Evolutionary conservation across 2,113 vertebrate species (phyloP).

Genomic region (Otocyon megalotis): DNA sequence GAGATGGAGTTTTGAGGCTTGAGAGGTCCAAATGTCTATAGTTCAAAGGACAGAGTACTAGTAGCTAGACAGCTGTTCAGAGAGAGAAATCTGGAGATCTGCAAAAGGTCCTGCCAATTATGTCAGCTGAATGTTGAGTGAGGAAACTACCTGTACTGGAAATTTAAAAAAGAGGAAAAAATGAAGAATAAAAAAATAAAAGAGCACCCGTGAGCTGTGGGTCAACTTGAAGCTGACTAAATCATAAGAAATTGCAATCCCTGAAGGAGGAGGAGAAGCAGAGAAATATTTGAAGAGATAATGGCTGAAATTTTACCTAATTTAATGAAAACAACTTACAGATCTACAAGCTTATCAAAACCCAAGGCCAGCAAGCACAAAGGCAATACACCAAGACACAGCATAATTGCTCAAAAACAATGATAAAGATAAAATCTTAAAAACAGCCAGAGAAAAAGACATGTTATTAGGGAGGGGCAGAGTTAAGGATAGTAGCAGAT

Average conservation of each 20-base stretch:
- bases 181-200: background rate
- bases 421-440: background rate
- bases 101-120: background rate
- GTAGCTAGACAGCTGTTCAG: background rate
- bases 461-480: background rate
- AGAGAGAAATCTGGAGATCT: background rate
- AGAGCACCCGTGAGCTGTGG: too few relatives aligned
- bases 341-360: background rate
- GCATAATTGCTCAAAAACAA: background rate
- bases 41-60: background rate
- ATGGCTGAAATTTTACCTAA: background rate
- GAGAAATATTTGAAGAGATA: background rate
- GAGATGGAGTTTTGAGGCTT: background rate
- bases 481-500: background rate
- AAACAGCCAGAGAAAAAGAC: background rate
- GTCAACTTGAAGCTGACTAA: background rate
- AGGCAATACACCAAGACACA: background rate
- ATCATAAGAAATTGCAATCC: background rate
- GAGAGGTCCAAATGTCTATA: too few relatives aligned
- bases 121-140: background rate
- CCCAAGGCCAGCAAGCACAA: background rate
- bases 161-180: background rate
- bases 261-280: background rate
- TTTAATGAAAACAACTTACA: background rate
- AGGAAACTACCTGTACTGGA: background rate